phyloP scores from a whole-genome alignment of 2,113 vertebrate genomes.

The Hemibagrus wyckioides region DNA sequence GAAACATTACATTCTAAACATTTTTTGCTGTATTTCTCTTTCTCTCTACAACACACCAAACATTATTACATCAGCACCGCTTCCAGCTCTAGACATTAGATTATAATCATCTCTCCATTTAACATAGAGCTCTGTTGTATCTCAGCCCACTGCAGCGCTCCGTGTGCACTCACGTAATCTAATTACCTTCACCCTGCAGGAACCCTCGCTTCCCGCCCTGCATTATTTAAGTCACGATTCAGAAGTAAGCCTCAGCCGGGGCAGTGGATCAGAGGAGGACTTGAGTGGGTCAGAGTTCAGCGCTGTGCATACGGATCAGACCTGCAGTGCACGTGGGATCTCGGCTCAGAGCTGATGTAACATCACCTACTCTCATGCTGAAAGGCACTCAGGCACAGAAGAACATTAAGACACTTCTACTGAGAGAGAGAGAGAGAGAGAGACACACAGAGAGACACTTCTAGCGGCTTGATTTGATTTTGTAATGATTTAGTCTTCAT shows the following conservation, averaged over 20 bases:
- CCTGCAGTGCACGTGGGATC: neutral
- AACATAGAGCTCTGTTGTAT: constrained; percentile 35
- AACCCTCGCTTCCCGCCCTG: constrained; percentile 4
- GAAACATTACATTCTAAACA: neutral
- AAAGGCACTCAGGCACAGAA: neutral
- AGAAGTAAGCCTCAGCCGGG: constrained; percentile 1
- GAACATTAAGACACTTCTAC: constrained; percentile 19
- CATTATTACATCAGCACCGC: constrained; percentile 34
- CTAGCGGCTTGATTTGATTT: constrained; percentile 11
- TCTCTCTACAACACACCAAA: constrained; percentile 14
- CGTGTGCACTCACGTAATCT: constrained; percentile 32
- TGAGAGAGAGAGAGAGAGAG: no score
- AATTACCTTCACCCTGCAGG: constrained; percentile 35
- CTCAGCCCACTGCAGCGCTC: constrained; percentile 8
- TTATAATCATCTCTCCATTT: constrained; percentile 50
- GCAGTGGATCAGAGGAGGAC: neutral
- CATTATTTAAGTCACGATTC: constrained; percentile 45
- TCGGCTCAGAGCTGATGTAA: neutral
- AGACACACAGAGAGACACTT: no score
- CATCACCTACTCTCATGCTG: neutral
- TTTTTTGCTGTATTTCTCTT: neutral
- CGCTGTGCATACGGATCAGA: neutral
- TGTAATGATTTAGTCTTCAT: neutral
- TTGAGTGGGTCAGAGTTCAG: constrained; percentile 1
- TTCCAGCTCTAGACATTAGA: constrained; percentile 45